These are phyloP conservation scores for Theocolax elegans DNA, from an alignment of 1,140 invertebrate genomes.

Conservation along the genomic window DNA sequence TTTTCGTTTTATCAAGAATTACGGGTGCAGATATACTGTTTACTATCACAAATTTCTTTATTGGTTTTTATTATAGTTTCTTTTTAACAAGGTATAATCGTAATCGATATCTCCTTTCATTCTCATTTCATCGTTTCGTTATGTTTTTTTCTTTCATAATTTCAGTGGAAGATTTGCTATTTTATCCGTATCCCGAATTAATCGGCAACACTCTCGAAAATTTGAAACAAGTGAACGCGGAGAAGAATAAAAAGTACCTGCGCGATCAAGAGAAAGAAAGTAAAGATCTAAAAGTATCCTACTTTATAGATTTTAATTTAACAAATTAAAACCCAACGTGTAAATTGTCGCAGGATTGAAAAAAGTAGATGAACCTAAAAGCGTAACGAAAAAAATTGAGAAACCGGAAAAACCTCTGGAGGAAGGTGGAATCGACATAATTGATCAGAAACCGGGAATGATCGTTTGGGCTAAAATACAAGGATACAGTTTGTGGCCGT, in stretches of 20 bases:
- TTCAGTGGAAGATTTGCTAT: slow-evolving; percentile 50
- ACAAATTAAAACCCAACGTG: neutral
- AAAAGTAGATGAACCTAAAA: slow-evolving; percentile 43
- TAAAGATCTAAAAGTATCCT: slow-evolving; percentile 2
- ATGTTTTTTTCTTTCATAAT: no score
- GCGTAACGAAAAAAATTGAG: slow-evolving; percentile 37
- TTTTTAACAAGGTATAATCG: no score
- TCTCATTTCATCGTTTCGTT: no score
- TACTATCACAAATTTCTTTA: no score
- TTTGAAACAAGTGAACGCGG: slow-evolving; percentile 48
- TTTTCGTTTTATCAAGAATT: no score
- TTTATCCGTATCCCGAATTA: slow-evolving; percentile 53
- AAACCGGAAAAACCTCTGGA: slow-evolving; percentile 35
- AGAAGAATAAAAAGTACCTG: slow-evolving; percentile 48
- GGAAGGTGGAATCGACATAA: slow-evolving; percentile 49
- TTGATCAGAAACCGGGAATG: slow-evolving; percentile 55
- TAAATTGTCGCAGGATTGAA: no score
- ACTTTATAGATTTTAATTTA: no score
- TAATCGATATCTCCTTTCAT: no score
- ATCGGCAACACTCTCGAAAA: slow-evolving; percentile 48
- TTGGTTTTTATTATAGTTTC: no score
- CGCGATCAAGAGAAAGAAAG: slow-evolving; percentile 43
- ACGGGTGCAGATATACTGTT: no score
- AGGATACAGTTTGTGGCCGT: slow-evolving; percentile 61
- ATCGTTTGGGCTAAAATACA: slow-evolving; percentile 60